Conservation (phyloP, 2,888 invertebrate genomes). For the Synergus laeviventris region DNA sequence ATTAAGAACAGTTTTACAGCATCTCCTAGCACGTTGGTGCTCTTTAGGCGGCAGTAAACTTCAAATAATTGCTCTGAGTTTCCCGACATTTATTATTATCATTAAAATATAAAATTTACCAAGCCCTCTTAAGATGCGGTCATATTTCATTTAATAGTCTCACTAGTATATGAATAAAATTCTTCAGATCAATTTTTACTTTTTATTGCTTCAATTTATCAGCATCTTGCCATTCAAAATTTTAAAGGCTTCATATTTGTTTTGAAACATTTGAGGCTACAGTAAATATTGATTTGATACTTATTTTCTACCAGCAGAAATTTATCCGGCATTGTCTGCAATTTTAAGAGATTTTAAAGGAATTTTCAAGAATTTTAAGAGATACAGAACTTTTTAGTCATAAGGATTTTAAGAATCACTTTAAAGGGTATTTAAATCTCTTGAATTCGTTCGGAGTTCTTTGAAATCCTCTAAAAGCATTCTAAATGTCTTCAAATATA, state of each 20-base stretch:
- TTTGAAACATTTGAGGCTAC: neutral
- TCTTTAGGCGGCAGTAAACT: slow-evolving; percentile 29
- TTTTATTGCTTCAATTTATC: neutral
- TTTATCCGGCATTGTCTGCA: too few relatives aligned
- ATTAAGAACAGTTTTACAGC: slow-evolving; percentile 25
- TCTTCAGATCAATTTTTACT: neutral
- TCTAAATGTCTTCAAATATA: too few relatives aligned
- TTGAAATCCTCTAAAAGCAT: too few relatives aligned
- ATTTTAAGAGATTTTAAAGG: too few relatives aligned
- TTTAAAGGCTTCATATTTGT: neutral
- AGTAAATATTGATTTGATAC: too few relatives aligned
- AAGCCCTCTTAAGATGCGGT: neutral
- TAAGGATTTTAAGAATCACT: too few relatives aligned
- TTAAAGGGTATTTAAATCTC: too few relatives aligned
- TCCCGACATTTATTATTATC: slow-evolving; percentile 19
- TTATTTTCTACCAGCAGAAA: too few relatives aligned
- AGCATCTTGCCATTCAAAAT: neutral
- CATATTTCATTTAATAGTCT: neutral
- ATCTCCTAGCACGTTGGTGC: slow-evolving; percentile 22
- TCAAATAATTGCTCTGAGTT: slow-evolving; percentile 21
- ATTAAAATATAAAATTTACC: slow-evolving; percentile 3
- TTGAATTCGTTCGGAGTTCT: too few relatives aligned
- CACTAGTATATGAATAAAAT: neutral
- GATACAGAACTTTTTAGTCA: too few relatives aligned
- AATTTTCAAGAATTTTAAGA: too few relatives aligned